These are phyloP conservation scores for Rhinichthys osculus DNA, from an alignment of 2,797 vertebrate species.

Conservation along the genomic window DNA sequence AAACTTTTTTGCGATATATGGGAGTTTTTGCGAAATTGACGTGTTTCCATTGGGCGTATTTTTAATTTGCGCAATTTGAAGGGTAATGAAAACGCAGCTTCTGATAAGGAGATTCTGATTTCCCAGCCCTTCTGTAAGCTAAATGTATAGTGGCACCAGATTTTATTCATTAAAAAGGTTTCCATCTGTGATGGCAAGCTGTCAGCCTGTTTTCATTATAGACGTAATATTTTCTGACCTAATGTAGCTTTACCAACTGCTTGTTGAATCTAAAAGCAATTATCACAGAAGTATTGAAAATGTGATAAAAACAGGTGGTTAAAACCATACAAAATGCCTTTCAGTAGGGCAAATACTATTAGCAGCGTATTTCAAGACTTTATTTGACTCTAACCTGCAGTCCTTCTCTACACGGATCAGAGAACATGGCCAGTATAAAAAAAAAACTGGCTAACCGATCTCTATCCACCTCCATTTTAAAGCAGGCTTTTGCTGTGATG, in stretches of 20 bases:
- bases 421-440: constrained; percentile 20
- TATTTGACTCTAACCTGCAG: constrained; percentile 25
- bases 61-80: too few species aligned
- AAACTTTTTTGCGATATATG: too few species aligned
- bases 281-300: constrained; percentile 18
- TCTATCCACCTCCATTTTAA: constrained; percentile 41
- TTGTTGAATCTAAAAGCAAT: constrained; percentile 37
- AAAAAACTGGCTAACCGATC: background rate
- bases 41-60: too few species aligned
- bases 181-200: constrained; percentile 44
- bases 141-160: constrained; percentile 25
- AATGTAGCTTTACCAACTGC: constrained; percentile 29
- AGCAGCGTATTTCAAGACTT: constrained; percentile 23
- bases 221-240: constrained; percentile 38
- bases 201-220: constrained; percentile 38
- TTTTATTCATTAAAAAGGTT: constrained; percentile 42
- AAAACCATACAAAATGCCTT: constrained; percentile 17
- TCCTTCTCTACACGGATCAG: constrained; percentile 33
- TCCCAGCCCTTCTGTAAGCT: constrained; percentile 24
- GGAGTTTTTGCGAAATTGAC: too few species aligned
- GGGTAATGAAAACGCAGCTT: too few species aligned
- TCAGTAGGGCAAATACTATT: constrained; percentile 29
- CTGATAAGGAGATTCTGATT: constrained; percentile 11
- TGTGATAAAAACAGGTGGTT: constrained; percentile 43
- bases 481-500: constrained; percentile 49